These are phyloP conservation scores for Gasteruption jaculator DNA, from an alignment of 2,888 invertebrate genomes.

Conservation along the genomic window DNA sequence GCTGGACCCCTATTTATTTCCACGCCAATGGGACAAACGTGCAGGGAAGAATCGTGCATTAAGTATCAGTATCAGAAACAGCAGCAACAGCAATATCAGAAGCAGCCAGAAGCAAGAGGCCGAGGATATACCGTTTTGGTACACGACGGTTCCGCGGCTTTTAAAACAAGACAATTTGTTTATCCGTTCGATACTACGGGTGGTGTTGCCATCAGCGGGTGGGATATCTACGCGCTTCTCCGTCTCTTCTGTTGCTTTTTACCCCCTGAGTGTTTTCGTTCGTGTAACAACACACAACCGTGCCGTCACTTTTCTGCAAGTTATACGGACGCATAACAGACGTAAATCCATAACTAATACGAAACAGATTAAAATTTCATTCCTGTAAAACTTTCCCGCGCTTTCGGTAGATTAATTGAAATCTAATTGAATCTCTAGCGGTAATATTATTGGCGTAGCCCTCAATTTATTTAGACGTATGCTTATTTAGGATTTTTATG, in stretches of 20 bases:
- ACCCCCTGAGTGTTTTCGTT: slow-evolving; percentile 5
- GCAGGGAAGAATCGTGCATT: slow-evolving; percentile 34
- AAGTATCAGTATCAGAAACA: slow-evolving; percentile 35
- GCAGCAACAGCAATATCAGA: no score
- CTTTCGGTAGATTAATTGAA: slow-evolving; percentile 41
- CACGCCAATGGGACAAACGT: slow-evolving; percentile 34
- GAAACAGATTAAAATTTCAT: slow-evolving; percentile 45
- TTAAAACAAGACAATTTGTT: slow-evolving; percentile 40
- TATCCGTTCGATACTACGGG: slow-evolving; percentile 28
- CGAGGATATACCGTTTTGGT: no score
- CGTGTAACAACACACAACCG: no score
- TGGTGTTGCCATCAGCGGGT: slow-evolving; percentile 36
- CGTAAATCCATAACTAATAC: slow-evolving; percentile 43
- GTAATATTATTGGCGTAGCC: no score
- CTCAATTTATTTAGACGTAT: no score
- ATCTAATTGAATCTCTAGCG: slow-evolving; percentile 42
- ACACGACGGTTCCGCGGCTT: slow-evolving; percentile 26
- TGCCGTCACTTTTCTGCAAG: no score
- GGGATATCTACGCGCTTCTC: slow-evolving; percentile 25
- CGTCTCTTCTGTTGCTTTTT: slow-evolving; percentile 9
- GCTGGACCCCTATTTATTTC: slow-evolving; percentile 13
- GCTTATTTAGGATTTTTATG: no score
- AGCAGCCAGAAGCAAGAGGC: no score
- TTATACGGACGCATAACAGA: slow-evolving; percentile 26
- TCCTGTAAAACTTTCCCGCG: slow-evolving; percentile 34